Percentiles rank a stretch among this genome's conserved stretches.
These are phyloP conservation scores for Clamator glandarius DNA, from an alignment of 2,797 vertebrate genomes.

Conservation along the genomic window DNA sequence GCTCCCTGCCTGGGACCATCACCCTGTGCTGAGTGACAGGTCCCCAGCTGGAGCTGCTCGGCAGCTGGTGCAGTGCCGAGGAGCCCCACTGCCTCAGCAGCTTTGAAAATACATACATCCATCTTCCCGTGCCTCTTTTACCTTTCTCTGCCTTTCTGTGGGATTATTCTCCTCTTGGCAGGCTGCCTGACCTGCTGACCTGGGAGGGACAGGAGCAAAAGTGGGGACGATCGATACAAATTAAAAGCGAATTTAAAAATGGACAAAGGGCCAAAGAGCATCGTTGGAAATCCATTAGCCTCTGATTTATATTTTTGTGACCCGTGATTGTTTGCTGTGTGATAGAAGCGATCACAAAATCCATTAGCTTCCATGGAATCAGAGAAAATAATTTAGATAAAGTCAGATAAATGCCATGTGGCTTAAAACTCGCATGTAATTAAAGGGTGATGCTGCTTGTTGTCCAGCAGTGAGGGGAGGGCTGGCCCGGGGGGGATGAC, in stretches of 20 bases:
- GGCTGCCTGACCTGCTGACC: slow-evolving; percentile 82
- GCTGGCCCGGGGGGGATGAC: neutral
- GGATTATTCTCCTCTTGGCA: slow-evolving; percentile 77
- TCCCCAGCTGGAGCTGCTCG: neutral
- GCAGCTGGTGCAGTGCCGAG: neutral
- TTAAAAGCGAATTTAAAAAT: slow-evolving; percentile 90
- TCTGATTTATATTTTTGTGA: slow-evolving; percentile 61
- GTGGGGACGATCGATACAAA: slow-evolving; percentile 85
- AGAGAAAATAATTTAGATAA: neutral
- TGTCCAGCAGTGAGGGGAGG: neutral
- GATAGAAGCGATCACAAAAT: slow-evolving; percentile 43
- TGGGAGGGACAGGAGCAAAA: slow-evolving; percentile 80
- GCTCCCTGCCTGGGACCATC: neutral
- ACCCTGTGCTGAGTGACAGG: neutral
- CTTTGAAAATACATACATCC: accelerated
- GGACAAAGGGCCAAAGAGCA: slow-evolving; percentile 1
- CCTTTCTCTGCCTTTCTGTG: slow-evolving; percentile 64
- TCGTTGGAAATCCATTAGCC: slow-evolving; percentile 76
- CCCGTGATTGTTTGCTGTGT: slow-evolving; percentile 69
- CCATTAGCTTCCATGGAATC: neutral
- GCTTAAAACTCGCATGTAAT: neutral
- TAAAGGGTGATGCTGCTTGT: neutral
- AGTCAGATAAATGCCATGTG: neutral
- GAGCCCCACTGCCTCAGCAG: accelerated
- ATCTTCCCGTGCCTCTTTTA: slow-evolving; percentile 68